phyloP scores from a whole-genome alignment of 2,888 invertebrate genomes.

The Apeira syringaria region DNA sequence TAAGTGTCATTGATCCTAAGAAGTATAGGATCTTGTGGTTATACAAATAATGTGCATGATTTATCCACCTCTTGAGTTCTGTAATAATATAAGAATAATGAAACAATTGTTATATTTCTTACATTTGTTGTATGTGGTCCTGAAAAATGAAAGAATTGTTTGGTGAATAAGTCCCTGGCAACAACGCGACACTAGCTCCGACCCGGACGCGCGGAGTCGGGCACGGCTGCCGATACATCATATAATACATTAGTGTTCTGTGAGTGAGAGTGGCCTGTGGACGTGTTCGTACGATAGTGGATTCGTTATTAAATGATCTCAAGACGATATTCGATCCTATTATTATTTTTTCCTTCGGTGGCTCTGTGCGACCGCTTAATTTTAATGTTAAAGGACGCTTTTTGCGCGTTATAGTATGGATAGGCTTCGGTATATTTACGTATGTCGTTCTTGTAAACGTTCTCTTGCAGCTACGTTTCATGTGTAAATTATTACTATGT shows the following conservation, averaged over 20 bases:
- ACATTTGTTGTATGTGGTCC: too few species aligned
- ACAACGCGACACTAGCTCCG: not conserved
- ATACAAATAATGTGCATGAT: too few species aligned
- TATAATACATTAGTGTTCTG: slow-evolving; percentile 33
- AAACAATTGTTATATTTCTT: too few species aligned
- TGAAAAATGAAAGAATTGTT: too few species aligned
- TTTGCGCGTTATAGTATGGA: slow-evolving; percentile 74
- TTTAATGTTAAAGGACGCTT: slow-evolving; percentile 77
- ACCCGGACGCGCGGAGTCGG: slow-evolving; percentile 16
- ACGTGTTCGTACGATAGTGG: slow-evolving; percentile 58
- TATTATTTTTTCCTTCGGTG: slow-evolving; percentile 57
- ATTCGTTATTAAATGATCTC: slow-evolving; percentile 77
- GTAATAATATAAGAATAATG: too few species aligned
- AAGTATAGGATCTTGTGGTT: too few species aligned
- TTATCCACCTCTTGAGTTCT: too few species aligned
- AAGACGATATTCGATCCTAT: slow-evolving; percentile 81
- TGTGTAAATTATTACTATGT: slow-evolving; percentile 77
- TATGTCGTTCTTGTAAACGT: slow-evolving; percentile 68
- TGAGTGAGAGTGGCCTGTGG: slow-evolving; percentile 30
- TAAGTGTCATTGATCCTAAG: too few species aligned
- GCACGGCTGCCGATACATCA: slow-evolving; percentile 41
- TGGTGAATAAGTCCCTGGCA: too few species aligned
- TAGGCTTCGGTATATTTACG: slow-evolving; percentile 71
- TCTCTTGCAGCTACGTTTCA: slow-evolving; percentile 66
- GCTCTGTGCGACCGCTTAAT: slow-evolving; percentile 61